Conservation (phyloP, 2,888 invertebrate species). For the Dicyrtomina minuta region DNA sequence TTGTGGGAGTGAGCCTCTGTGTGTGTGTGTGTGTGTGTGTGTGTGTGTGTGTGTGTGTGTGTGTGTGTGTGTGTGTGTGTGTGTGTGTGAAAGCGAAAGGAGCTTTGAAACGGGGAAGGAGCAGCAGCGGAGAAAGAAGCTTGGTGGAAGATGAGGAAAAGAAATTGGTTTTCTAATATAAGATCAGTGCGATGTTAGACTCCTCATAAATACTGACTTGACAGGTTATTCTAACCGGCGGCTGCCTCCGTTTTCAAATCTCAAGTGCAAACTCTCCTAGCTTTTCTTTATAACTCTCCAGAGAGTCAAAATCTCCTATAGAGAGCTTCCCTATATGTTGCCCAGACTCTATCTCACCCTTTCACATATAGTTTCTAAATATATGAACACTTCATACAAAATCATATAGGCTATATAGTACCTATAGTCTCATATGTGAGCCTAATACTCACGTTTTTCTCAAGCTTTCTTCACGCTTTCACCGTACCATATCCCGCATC, state of each 20-base stretch:
- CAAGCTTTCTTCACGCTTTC: no score
- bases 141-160: conserved; percentile 39
- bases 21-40: no score
- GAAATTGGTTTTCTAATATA: conserved; percentile 53
- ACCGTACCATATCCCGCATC: no score
- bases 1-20: no score
- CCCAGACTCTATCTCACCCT: conserved; percentile 11
- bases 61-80: not conserved
- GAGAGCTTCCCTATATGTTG: conserved; percentile 1
- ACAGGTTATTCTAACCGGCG: conserved; percentile 51
- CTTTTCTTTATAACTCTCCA: conserved; percentile 50
- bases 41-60: not conserved
- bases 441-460: conserved; percentile 7
- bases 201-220: conserved; percentile 52
- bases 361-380: not conserved
- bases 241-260: conserved; percentile 46
- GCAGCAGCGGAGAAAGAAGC: not conserved
- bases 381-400: not conserved
- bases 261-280: conserved; percentile 50
- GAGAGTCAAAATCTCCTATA: conserved; percentile 38
- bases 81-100: conserved; percentile 13
- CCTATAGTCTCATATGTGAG: no score
- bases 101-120: conserved; percentile 2
- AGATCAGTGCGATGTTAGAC: conserved; percentile 51
- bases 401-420: no score